Conservation (phyloP, 1,140 invertebrate species). For the Leptestheria dahalacensis region DNA sequence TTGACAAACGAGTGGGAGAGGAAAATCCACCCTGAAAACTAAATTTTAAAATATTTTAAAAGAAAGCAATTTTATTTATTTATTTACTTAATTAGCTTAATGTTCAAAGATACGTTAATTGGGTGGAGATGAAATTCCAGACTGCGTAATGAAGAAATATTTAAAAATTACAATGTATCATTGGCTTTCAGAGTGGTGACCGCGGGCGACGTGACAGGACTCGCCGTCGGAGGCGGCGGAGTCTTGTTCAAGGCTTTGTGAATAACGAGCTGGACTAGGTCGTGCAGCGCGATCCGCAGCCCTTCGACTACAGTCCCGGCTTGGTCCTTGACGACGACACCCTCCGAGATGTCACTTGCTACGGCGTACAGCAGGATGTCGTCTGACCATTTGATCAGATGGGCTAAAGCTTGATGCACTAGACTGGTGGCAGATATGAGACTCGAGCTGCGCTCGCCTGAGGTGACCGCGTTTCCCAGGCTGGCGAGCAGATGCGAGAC, state of each 20-base stretch:
- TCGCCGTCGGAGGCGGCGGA: slow-evolving; percentile 4
- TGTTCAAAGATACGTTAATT: neutral
- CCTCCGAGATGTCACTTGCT: slow-evolving; percentile 44
- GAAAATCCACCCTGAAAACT: neutral
- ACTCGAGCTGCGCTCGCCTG: slow-evolving; percentile 33
- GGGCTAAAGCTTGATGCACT: slow-evolving; percentile 69
- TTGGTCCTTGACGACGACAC: slow-evolving; percentile 56
- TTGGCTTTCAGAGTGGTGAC: neutral
- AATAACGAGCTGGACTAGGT: slow-evolving; percentile 1
- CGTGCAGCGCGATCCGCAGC: slow-evolving; percentile 21
- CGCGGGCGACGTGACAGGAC: neutral
- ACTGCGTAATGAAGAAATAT: neutral
- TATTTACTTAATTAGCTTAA: neutral
- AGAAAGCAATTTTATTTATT: neutral
- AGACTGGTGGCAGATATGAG: slow-evolving; percentile 63
- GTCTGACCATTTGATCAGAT: slow-evolving; percentile 76
- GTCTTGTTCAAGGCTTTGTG: slow-evolving; percentile 3
- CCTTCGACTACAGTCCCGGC: slow-evolving; percentile 41
- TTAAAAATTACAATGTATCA: neutral
- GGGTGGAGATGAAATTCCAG: neutral
- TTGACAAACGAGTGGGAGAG: neutral
- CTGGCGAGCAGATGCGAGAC: slow-evolving; percentile 69
- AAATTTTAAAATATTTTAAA: neutral
- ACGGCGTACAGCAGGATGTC: slow-evolving; percentile 61
- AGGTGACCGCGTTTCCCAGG: slow-evolving; percentile 15